Evolutionary conservation across 2,113 vertebrate genomes (phyloP), one percentile per base, ranked within the genome.

Genomic region (Columba livia): DNA sequence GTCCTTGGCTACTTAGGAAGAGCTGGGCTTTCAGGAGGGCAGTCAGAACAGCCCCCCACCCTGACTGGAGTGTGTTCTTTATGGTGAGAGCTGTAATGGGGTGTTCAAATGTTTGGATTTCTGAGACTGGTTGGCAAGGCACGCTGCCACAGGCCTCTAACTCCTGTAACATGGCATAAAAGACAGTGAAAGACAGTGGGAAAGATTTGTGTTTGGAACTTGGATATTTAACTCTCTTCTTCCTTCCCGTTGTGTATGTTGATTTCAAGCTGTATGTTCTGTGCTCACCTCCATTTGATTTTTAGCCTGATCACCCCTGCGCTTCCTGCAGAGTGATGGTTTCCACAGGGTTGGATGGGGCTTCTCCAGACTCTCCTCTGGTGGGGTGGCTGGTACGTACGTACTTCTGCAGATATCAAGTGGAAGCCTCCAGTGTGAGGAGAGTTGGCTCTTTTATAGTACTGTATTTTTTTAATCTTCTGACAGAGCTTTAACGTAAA

Each of bases 241-340:
- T 58, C 47, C 28, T 11, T 62, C 18, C 32, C n/a, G 15, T 47
- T 28, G 14, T 50, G 9, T n/a, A 0, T 51, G 12, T 54, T 66
- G 15, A 14, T 58, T 54, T 88, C 29, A 20, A 31, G 10, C 34
- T 85, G 51, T 62, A 4, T 69, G 16, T 60, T 89, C 71, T 75
- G 15, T 82, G 54, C 32, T 88, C 34, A 7, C 13, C 4, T 81
- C 34, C 2, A 0, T 36, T 54, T 0, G 0, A 13, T 69, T 66
- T 47, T 53, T 60, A 15, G 60, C 29, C 32, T 38, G 38, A 1
- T 29, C 9, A 1, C 10, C 85, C 12, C 42, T 36, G 11, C 6
- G 3, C 42, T 51, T 25, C 72, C 31, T 81, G n/a, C 19, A 28
- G 69, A 14, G 56, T 57, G 81, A 18, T 12, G 14, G 15, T 69